Evolutionary conservation across 1,140 invertebrate genomes (phyloP), one percentile per base, ranked within the genome.

Genomic region (Mesaphorura yosii): DNA sequence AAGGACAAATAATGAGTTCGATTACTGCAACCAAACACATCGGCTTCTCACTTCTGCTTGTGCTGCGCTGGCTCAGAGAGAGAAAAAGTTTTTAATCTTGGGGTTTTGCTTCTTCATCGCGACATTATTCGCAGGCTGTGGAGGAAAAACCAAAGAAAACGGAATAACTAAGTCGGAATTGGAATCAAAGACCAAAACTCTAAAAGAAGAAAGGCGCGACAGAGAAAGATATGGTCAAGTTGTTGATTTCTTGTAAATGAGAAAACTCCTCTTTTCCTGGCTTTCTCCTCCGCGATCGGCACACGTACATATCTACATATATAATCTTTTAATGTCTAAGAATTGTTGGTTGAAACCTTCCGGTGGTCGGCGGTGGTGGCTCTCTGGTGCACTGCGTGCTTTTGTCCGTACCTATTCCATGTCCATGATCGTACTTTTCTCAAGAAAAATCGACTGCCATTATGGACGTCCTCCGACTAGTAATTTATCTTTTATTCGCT

Each of bases 401-500:
- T n/a, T n/a, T n/a, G n/a, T n/a, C n/a, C n/a, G n/a, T n/a, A n/a
- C n/a, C n/a, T n/a, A n/a, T n/a, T n/a, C n/a, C n/a, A n/a, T n/a
- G n/a, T n/a, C n/a, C n/a, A n/a, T n/a, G n/a, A n/a, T 37, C 12
- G 12, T 37, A 17, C 48, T 31, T 46, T 58, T 44, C 49, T 17
- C 22, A 49, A 60, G 58, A 60, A 60, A 60, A 60, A 60, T 56
- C 51, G 58, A 56, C 58, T 60, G 54, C 53, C 54, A 56, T 60
- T 60, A 59, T 59, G 58, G 53, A 60, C 54, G 58, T 51, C 58
- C 58, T 56, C 46, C 54, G 58, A 60, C 58, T 60, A 44, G 58
- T 56, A 60, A 60, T 60, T 60, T 60, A 60, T 60, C 58, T 60
- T 60, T 60, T 60, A 60, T 60, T 60, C 54, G 55, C 54, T 56